Base-by-base conservation (phyloP, 1,140 invertebrate species). In the Drosophila ananassae region DNA sequence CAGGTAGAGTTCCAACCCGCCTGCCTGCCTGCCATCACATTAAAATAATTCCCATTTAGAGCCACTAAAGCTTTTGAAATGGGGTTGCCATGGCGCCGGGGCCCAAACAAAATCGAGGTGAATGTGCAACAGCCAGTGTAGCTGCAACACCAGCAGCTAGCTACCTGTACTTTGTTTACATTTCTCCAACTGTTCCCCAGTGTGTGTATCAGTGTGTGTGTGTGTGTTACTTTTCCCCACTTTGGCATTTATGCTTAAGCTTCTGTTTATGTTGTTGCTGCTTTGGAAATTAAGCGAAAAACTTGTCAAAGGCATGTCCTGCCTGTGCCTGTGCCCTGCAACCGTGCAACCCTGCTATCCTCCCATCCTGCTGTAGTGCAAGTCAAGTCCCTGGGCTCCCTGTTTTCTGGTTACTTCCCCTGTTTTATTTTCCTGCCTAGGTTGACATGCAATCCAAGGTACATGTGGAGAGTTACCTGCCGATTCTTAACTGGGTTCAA, bases 371-470 rank as follows among this genome's bases (percentile, higher is more conserved):
- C 50, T 2, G 48, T n/a, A 53, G 55, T 52, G 50, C 58, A 69
- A 82, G 74, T 81, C 83, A 81, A 80, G 83, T 87, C 83, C 83
- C 48, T 25, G 22, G 41, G 21, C 25, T 9, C 41, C 41, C 41
- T 44, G 41, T 44, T 59, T 61, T 57, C 39, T 41, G 53, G 46
- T 50, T 66, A 34, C 39, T 54, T 64, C 55, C 62, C 73, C 55
- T 24, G 22, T 64, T 53, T 64, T 46, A 52, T 51, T 24, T 61
- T 51, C 9, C 44, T 34, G 58, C 69, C 68, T 51, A 60, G 50
- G 76, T 72, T 75, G 73, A 85, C 82, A 85, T 85, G 83, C 82
- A 82, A 87, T 67, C 73, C 63, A 50, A 71, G 79, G 76, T 77
- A 66, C 79, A 87, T 63, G 75, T 82, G 67, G 51, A 87, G 60